Evolutionary conservation across 2,888 invertebrate genomes (phyloP), one percentile per base, ranked within the genome.

Genomic region (Branchipolynoe longqiensis): DNA sequence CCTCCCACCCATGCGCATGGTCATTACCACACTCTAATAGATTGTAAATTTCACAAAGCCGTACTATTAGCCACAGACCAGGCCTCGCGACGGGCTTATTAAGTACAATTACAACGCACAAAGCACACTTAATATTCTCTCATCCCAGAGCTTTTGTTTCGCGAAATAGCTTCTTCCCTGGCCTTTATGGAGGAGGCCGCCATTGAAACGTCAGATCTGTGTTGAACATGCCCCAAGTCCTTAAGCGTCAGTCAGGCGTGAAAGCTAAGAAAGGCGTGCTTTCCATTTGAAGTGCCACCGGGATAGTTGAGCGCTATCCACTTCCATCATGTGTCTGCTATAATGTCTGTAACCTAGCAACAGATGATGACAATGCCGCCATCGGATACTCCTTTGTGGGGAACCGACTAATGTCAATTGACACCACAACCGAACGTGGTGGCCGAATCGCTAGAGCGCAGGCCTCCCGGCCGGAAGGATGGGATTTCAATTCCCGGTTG

Each of bases 1-100:
- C 12, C 58, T 14, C 58, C 25, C 58, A 38, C 38, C 69, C 36
- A 33, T 38, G 6, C 69, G 1, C 14, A 33, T 36, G 69, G 36
- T 38, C 69, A 69, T 69, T 69, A 69, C 69, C 69, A 33, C 8
- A 18, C 38, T 69, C n/a, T 69, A 69, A 69, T 69, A 69, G 69
- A 69, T 69, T 69, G 69, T 69, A 69, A 69, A 69, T 69, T 69
- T 69, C 69, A 69, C 69, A 69, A 69, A 69, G 69, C 69, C 69
- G 8, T 38, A 38, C 69, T 69, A 69, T 69, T 69, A 69, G 69
- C 69, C 69, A 38, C 69, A 33, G 38, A 69, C 18, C 69, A 38
- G 69, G 69, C 38, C 36, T 33, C 38, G 69, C 38, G 69, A 69
- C 69, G 38, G 69, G 36, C 38, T 69, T 69, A 69, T 69, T 69